Base-by-base conservation (phyloP, 1,140 invertebrate species). In the Muscidifurax raptorellus region DNA sequence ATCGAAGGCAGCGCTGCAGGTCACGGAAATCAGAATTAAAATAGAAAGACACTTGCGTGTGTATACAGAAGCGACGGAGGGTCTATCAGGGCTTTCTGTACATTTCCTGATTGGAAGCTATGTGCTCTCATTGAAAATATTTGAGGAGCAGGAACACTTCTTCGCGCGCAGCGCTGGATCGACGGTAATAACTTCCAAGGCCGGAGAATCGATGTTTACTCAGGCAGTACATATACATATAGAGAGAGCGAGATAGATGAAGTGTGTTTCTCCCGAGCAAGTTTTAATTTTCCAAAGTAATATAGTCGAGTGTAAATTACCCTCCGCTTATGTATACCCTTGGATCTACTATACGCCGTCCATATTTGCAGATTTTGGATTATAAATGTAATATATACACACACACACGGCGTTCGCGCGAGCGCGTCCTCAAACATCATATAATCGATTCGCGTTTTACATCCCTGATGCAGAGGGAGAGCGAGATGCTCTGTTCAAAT, bases 21-120 rank as follows among this genome's bases (percentile, higher is more conserved):
- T 75, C 80, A 44, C 28, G 64, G 72, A 74, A 66, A 75, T 82
- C 71, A 30, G 64, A 75, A 75, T 74, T 75, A 66, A 82, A 75
- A 59, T 32, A 75, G 28, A 27, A 82, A 59, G 18, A 72, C 40
- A 59, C 44, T 82, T 74, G 80, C 44, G 25, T 69, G 18, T 18
- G 6, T 40, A 40, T 6, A 40, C 10, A 40, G 9, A 40, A 40
- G 36, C 36, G 36, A 40, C 36, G 7, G 6, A 4, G 36, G 12
- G 69, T 44, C 69, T 22, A 47, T 30, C 40, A n/a, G 27, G 40
- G 47, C 71, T 80, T 32, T 22, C 6, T 25, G 12, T 59, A 59
- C 6, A 52, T 52, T 67, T 47, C 71, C 36, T 32, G 18, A 32
- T 74, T 74, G 69, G n/a, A 80, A 36, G 13, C 28, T 64, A 2